Percentiles rank a stretch among this genome's conserved stretches.
These are phyloP conservation scores for Neofelis nebulosa DNA, from an alignment of 2,113 vertebrate species.

Conservation along the genomic window DNA sequence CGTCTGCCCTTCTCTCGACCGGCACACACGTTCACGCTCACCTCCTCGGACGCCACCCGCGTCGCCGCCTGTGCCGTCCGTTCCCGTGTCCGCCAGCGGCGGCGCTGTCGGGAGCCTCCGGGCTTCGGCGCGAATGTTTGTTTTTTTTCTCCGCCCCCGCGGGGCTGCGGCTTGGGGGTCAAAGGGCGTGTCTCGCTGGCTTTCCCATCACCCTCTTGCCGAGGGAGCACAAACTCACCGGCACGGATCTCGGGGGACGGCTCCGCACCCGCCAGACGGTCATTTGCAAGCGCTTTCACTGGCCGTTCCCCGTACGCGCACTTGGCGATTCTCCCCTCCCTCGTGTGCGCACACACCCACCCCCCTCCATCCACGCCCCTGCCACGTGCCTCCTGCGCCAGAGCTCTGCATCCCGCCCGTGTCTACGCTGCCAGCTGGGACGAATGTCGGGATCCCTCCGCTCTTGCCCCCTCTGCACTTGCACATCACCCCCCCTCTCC, in stretches of 20 bases:
- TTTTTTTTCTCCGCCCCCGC: neutral
- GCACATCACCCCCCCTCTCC: neutral
- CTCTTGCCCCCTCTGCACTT: neutral
- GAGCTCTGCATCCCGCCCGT: neutral
- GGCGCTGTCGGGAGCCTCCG: too few relatives aligned
- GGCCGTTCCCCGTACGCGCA: accelerated
- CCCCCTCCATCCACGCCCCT: neutral
- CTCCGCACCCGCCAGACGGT: neutral
- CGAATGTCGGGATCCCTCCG: neutral
- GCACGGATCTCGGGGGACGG: neutral
- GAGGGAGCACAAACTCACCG: accelerated
- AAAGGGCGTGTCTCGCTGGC: neutral
- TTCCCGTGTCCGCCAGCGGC: too few relatives aligned
- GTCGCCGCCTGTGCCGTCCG: too few relatives aligned
- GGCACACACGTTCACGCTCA: too few relatives aligned
- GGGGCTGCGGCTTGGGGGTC: neutral
- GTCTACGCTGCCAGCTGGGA: neutral
- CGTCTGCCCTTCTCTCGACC: too few relatives aligned
- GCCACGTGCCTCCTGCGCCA: accelerated
- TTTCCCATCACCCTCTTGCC: neutral
- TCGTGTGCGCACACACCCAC: neutral
- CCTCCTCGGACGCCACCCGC: too few relatives aligned
- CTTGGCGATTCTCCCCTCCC: neutral
- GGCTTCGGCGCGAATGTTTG: neutral
- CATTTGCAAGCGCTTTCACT: neutral